Evolutionary conservation across 1,140 invertebrate species (phyloP), one percentile per base, ranked within the genome.

Genomic region (Drosophila saltans): DNA sequence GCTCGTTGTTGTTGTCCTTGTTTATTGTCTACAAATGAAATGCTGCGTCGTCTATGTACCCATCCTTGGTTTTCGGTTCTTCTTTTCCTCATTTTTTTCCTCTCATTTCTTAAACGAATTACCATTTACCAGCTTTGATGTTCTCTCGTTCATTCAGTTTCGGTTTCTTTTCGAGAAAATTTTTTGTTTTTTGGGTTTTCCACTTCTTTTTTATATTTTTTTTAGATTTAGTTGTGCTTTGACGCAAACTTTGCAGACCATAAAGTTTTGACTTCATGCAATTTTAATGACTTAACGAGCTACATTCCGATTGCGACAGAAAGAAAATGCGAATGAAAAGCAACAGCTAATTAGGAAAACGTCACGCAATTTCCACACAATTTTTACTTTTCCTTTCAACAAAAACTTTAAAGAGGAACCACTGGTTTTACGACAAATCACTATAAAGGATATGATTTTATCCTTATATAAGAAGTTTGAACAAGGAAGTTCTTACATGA

Each of bases 211-310:
- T 36, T 36, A 4, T 36, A 6, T 36, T 36, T 36, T 36, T 69
- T 78, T 74, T 73, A 39, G 56, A 67, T 58, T 78, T 76, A 64
- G 74, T 86, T 74, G 67, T 70, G 77, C 84, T 88, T 88, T 88
- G 84, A 88, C 73, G 80, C 63, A 88, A 88, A 88, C 84, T 88
- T 88, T 88, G 84, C 84, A 88, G 84, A 88, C 84, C 84, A 88
- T 83, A 88, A 88, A 88, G 84, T 88, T 88, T 89, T 88, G 84
- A 88, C 85, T 88, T 88, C 84, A 88, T 88, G 77, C 84, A 88
- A 76, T 88, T 88, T 88, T 88, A 88, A 88, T 88, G 84, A 88
- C 80, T 88, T 88, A 88, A 88, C 83, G 84, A 88, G 84, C 83
- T 78, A 80, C 83, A 76, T 83, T 71, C 70, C 79, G 61, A 75